Evolutionary conservation across 23 tunicate genomes (phyloP), one percentile per base, ranked within the genome.

Genomic region (Aplidium turbinatum): DNA sequence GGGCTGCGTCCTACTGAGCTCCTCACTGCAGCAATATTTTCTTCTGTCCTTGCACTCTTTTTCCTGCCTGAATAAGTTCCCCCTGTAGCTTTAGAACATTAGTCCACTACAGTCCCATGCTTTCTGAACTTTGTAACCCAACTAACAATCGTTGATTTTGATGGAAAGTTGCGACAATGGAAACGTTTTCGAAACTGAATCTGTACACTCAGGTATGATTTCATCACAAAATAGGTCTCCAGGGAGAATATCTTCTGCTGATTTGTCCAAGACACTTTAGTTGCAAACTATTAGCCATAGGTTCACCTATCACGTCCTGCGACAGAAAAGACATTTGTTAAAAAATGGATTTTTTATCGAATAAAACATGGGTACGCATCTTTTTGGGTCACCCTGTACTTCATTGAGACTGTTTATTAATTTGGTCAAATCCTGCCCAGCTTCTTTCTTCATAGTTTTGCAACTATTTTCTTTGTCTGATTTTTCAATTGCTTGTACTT

Each of bases 51-150:
- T 9, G 51, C 52, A 36, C 26, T 66, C 27, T 9, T 52, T 4
- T 4, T 19, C 52, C 73, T 51, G 11, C 73, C 73, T 35, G 73
- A 66, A 38, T 66, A 66, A 66, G 73, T 66, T 7, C 29, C 52
- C 28, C 52, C 22, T 13, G 38, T 13, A 23, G 52, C 73, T 35
- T 66, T 66, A 25, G 68, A 61, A 32, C 38, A 35, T 35, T 35
- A 33, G 38, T 66, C 38, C 38, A 35, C 31, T 52, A 38, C 51
- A 38, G 52, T 36, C 22, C 73, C 51, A 66, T 66, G 38, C 73
- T 66, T 52, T 32, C 68, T 38, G 29, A 66, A 66, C 73, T 66
- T 66, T 23, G 36, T 21, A 66, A 66, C 22, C 29, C 73, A 35
- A 33, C 38, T 52, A 66, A 66, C 22, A 66, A 66, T n/a, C n/a